Evolutionary conservation across 2,113 vertebrate genomes (phyloP).

Genomic region (Pithys albifrons): DNA sequence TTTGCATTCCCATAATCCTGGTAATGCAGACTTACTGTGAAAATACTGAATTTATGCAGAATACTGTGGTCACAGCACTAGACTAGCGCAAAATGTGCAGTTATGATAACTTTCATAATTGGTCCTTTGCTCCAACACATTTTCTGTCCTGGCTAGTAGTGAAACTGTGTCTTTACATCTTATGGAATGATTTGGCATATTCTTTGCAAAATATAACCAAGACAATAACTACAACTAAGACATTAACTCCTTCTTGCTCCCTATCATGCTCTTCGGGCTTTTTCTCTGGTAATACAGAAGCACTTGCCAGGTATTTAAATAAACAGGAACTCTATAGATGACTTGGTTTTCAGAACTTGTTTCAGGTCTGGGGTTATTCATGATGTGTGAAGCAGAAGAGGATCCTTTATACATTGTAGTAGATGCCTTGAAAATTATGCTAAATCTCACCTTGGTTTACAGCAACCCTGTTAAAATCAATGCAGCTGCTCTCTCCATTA

Average conservation of each 20-base stretch:
- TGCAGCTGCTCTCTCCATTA: background rate
- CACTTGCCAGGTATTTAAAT: background rate
- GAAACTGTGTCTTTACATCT: background rate
- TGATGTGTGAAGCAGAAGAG: background rate
- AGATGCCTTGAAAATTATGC: background rate
- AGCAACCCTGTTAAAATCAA: background rate
- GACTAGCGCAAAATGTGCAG: background rate
- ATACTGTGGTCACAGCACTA: background rate
- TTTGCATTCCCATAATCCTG: background rate
- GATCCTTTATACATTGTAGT: background rate
- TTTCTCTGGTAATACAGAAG: background rate
- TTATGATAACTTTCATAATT: background rate
- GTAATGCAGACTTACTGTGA: background rate
- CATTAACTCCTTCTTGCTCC: background rate
- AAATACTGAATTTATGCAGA: background rate
- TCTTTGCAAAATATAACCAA: background rate
- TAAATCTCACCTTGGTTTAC: background rate
- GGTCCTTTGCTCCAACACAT: background rate
- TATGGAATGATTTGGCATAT: background rate
- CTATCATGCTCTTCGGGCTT: background rate
- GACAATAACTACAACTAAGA: background rate
- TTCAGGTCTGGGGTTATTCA: background rate
- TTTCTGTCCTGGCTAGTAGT: background rate
- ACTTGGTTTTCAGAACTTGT: background rate
- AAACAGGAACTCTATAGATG: background rate